Base-by-base conservation (phyloP, 2,113 vertebrate genomes). In the Butorides virescens region DNA sequence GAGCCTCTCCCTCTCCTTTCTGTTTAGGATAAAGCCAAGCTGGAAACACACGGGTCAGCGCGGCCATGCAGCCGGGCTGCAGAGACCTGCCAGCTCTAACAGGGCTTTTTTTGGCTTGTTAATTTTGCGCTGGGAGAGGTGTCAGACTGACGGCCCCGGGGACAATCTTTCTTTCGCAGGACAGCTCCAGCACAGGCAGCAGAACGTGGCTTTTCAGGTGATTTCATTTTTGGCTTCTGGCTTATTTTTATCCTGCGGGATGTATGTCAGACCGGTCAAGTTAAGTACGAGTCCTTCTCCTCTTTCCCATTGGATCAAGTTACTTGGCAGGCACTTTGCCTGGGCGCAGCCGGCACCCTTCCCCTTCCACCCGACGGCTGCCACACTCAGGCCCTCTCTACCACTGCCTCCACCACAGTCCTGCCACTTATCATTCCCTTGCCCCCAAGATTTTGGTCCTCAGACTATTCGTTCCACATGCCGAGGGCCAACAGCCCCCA, bases 341-440 rank as follows among this genome's bases (percentile, higher is more conserved):
- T 0, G 0, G 61, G n/a, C 1, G 1, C 32, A 11, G n/a, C 37
- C 2, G 1, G 13, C 8, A 46, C 46, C 61, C 29, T 50, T n/a
- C 66, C 47, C 32, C 42, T 34, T 13, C 26, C 29, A 23, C 21
- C 1, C 10, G 0, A 0, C 0, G 6, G 46, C 23, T 36, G 30
- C 56, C 46, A 52, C 0, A 0, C 27, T 73, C 8, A 0, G 47
- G 62, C 20, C 22, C 37, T 27, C 12, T 27, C 49, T 56, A 22
- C 32, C 2, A 19, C 12, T 7, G 47, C 53, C 37, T 18, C 27
- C 0, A 1, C 23, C 18, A 7, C 0, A 32, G 9, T n/a, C 53
- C 53, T 49, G 42, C 7, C 30, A 29, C 2, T 7, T n/a, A 13
- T 5, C 2, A 1, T 27, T n/a, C 44, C 47, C 9, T 30, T 11